Evolutionary conservation across 2,797 vertebrate species (phyloP), one percentile per base, ranked within the genome.

Genomic region (Clarias pachynema): DNA sequence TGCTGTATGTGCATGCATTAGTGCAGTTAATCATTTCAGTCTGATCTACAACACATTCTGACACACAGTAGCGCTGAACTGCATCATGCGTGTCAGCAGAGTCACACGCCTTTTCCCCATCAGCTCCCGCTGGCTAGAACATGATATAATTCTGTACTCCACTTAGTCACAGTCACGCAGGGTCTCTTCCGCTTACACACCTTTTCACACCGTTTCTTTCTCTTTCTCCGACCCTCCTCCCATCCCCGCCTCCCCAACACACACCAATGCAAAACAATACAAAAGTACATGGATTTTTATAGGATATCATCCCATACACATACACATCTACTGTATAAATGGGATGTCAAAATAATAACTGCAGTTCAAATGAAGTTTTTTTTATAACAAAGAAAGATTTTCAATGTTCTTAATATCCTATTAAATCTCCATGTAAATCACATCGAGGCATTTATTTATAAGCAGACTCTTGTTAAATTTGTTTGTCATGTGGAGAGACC

Each of bases 1-100:
- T 37, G 37, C 14, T 31, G 7, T 10, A n/a, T 79, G 24, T 60
- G 62, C 57, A 37, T 20, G 4, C 29, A 26, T 59, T 18, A n/a
- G 15, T n/a, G 24, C 24, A 16, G 34, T 40, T 65, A 79, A 79
- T 79, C 78, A 49, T 79, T 44, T 65, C 87, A 83, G 83, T 87
- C 80, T 90, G 89, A 89, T 31, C 57, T 89, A 90, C 90, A 60
- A 37, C 85, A 75, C 57, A 83, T 85, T 74, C 78, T 81, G 63
- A 86, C 81, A 37, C n/a, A 24, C 53, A 57, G 31, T 26, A 70
- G 74, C 57, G 56, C 14, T 53, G 62, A 8, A 77, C 79, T 59
- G 34, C 79, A 82, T 66, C 79, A 75, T 79, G 84, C 63, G 53
- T 44, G 40, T 83, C 53, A 81, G 79, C 49, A 75, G 78, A 62